phyloP scores from a whole-genome alignment of 1,140 invertebrate species.

The Trachelipus rathkii region DNA sequence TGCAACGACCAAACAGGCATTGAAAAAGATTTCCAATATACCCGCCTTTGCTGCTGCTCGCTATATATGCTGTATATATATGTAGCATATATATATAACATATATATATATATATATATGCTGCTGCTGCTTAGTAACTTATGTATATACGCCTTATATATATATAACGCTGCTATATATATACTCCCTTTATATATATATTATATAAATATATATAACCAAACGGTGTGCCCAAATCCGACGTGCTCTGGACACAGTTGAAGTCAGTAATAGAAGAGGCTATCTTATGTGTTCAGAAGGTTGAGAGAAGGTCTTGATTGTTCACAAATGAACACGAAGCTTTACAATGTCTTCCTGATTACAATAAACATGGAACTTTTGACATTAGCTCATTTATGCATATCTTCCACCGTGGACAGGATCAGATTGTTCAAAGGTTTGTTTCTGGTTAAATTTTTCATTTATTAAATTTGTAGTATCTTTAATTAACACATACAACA shows the following conservation, averaged over 20 bases:
- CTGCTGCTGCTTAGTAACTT: too few species aligned
- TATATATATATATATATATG: not conserved
- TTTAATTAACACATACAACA: too few species aligned
- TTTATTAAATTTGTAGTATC: too few species aligned
- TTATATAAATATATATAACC: not conserved
- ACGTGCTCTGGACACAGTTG: constrained; percentile 96
- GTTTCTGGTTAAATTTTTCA: too few species aligned
- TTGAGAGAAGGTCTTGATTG: constrained; percentile 91
- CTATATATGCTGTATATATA: too few species aligned
- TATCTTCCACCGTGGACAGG: constrained; percentile 86
- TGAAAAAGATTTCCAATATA: too few species aligned
- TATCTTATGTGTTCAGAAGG: constrained; percentile 94
- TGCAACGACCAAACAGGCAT: too few species aligned
- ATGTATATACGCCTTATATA: not conserved
- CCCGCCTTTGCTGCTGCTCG: too few species aligned
- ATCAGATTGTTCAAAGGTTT: constrained; percentile 75
- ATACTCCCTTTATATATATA: constrained; percentile 9
- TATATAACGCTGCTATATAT: constrained; percentile 15
- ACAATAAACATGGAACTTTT: constrained; percentile 86
- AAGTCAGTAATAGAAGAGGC: constrained; percentile 86
- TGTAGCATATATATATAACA: too few species aligned
- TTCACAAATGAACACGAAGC: constrained; percentile 87
- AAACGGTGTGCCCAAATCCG: constrained; percentile 82
- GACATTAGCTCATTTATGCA: constrained; percentile 85
- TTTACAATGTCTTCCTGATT: constrained; percentile 86